A percentile compares a stretch with the other conserved stretches of the same genome.
Conservation (phyloP, 2,888 invertebrate species). For the Sinodicranocentrus sp. region DNA sequence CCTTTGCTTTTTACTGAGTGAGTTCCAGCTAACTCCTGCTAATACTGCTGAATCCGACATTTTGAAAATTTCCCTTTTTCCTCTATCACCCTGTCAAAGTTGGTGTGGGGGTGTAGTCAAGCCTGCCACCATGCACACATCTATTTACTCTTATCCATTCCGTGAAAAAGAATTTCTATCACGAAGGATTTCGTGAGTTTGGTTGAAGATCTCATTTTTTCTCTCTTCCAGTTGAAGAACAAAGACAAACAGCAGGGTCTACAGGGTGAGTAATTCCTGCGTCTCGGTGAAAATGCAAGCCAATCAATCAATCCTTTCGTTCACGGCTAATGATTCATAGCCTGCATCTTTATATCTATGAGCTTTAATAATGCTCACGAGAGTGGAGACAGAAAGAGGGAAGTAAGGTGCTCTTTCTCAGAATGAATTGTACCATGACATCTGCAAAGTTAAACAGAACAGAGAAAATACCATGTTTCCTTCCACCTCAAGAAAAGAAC, state of each 20-base stretch:
- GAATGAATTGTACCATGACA: conserved; percentile 35
- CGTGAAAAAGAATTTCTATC: conserved; percentile 35
- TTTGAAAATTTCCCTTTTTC: conserved; percentile 15
- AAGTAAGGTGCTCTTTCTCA: conserved; percentile 11
- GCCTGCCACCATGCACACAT: conserved; percentile 34
- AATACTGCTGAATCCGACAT: conserved; percentile 22
- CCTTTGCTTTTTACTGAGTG: no score
- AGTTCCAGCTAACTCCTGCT: not conserved
- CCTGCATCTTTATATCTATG: not conserved
- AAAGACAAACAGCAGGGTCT: conserved; percentile 63
- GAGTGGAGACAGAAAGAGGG: not conserved
- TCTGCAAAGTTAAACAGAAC: conserved; percentile 26
- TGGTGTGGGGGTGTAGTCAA: not conserved
- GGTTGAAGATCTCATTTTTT: conserved; percentile 50
- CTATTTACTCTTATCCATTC: conserved; percentile 52
- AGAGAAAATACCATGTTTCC: conserved; percentile 5
- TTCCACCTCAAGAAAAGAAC: conserved; percentile 37
- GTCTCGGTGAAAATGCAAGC: conserved; percentile 67
- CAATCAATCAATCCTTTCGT: conserved; percentile 69
- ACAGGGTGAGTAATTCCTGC: conserved; percentile 65
- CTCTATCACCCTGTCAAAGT: not conserved
- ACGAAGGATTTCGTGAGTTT: conserved; percentile 41
- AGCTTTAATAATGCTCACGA: no score
- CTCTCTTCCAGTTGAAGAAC: conserved; percentile 56
- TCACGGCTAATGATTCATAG: conserved; percentile 67